Base-by-base conservation (phyloP, 1,140 invertebrate species). In the Nomia melanderi region DNA sequence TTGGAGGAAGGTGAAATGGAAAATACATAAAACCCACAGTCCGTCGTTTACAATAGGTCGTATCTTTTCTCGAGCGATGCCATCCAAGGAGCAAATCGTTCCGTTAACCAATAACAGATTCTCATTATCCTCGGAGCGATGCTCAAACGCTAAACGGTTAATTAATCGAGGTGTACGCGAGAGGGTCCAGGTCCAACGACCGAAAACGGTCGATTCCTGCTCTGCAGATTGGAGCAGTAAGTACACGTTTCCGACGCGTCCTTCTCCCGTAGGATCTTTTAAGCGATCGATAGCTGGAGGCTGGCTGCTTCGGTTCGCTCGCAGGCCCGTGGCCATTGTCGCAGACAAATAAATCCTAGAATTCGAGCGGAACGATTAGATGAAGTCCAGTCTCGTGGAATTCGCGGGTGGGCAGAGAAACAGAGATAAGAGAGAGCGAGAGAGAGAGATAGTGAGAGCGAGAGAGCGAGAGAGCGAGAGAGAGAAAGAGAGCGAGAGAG, bases 341-440 rank as follows among this genome's bases (percentile, higher is more conserved):
- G 25, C 27, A n/a, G 27, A 50, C 41, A 65, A 31, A 36, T 47
- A 47, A 50, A 65, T 65, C 41, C 63, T 29, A 41, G 63, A 65
- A 65, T 50, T 20, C 41, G 9, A 65, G 63, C 63, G 41, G 44
- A 65, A 65, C 27, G 63, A 65, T 65, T 8, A 23, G 44, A 65
- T 65, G 27, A 65, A 65, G 44, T 65, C 63, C 17, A 25, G 27
- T 23, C 41, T 31, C n/a, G 12, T 8, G 41, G 63, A 65, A 31
- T n/a, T 20, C 47, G 47, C 33, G 23, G 59, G 11, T 5, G n/a
- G n/a, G 23, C 0, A 33, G 33, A 31, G 23, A 31, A 29, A 20
- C 44, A 64, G 31, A 23, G 57, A 56, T 12, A 11, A 25, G n/a
- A n/a, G 53, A n/a, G 11, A 9, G 23, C 9, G 53, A 12, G 53